Percentiles rank a stretch among this genome's conserved stretches.
phyloP scores from a whole-genome alignment of 2,888 invertebrate genomes.

The Hirtodrosophila duncani region DNA sequence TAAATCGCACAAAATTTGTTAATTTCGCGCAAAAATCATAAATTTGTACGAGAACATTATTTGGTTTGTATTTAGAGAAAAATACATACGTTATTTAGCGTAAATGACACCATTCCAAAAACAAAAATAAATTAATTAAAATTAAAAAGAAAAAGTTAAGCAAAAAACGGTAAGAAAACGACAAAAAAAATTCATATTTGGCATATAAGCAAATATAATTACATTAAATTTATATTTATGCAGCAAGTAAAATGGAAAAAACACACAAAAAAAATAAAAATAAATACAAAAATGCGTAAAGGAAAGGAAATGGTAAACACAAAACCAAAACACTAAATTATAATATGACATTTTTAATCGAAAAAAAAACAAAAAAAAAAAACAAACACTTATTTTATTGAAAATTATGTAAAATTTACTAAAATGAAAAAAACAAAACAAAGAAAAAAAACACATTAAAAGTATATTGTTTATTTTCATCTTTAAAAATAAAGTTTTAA shows the following conservation, averaged over 20 bases:
- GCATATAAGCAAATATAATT: conserved; percentile 68
- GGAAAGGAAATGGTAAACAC: conserved; percentile 60
- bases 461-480: conserved; percentile 79
- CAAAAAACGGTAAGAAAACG: conserved; percentile 32
- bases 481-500: conserved; percentile 79
- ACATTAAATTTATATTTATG: conserved; percentile 69
- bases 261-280: conserved; percentile 32
- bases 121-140: conserved; percentile 18
- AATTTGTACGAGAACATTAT: conserved; percentile 18
- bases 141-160: conserved; percentile 13
- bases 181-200: conserved; percentile 72
- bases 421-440: conserved; percentile 41
- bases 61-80: conserved; percentile 52
- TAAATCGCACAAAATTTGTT: conserved; percentile 46
- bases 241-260: conserved; percentile 54
- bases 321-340: conserved; percentile 69
- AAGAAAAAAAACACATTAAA: conserved; percentile 65
- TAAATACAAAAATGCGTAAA: conserved; percentile 49
- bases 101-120: no score
- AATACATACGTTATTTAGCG: conserved; percentile 50
- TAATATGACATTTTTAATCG: conserved; percentile 78
- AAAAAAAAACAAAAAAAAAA: conserved; percentile 44
- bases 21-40: conserved; percentile 38
- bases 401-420: conserved; percentile 71
- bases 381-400: conserved; percentile 65